These are phyloP conservation scores for Coturnix japonica DNA, from an alignment of 2,113 vertebrate species.

Conservation along the genomic window DNA sequence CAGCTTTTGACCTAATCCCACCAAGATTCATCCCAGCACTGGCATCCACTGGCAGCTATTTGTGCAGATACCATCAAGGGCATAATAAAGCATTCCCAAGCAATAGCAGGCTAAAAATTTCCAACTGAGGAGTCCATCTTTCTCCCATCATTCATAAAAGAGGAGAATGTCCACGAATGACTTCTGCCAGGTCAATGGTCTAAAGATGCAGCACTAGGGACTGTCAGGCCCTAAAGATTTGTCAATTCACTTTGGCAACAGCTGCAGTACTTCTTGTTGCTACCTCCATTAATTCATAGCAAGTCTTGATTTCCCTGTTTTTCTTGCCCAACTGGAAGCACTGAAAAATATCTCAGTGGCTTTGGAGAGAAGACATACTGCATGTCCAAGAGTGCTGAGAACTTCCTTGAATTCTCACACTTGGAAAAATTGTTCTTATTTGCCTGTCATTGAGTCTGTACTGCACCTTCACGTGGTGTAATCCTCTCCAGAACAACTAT, in stretches of 20 bases:
- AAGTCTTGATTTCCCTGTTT: not conserved
- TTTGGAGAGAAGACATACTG: not conserved
- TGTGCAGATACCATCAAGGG: not conserved
- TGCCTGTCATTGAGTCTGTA: not conserved
- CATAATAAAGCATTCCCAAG: not conserved
- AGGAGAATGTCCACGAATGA: not conserved
- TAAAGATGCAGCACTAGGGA: not conserved
- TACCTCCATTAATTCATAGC: not conserved
- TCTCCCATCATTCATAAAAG: not conserved
- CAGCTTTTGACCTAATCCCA: not conserved
- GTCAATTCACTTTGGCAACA: not conserved
- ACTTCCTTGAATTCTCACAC: not conserved
- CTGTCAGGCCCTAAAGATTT: not conserved
- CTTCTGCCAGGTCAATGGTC: not conserved
- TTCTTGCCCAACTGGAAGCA: not conserved
- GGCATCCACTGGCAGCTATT: not conserved
- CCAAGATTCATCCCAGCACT: not conserved
- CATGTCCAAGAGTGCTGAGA: not conserved
- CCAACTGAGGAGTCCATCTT: not conserved
- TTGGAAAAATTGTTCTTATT: not conserved
- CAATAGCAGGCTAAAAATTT: not conserved
- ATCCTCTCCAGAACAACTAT: not conserved
- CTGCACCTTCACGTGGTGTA: not conserved
- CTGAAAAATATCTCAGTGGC: not conserved
- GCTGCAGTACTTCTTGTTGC: not conserved